Conservation (phyloP, 2,797 vertebrate genomes). For the Staurois parvus region DNA sequence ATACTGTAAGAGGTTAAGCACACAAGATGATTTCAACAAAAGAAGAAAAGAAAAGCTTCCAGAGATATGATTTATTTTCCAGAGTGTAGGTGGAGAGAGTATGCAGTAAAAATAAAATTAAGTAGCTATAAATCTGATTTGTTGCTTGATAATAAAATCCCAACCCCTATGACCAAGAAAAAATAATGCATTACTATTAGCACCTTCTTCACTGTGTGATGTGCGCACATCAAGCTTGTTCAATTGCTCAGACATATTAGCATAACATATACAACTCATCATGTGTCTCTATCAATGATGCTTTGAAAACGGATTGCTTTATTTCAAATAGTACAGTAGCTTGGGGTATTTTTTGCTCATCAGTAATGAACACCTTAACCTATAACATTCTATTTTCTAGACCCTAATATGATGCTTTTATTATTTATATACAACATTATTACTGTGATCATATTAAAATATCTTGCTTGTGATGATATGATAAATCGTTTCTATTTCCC, state of each 20-base stretch:
- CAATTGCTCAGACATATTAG: neutral
- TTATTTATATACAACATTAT: neutral
- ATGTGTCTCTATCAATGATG: neutral
- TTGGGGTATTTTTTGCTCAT: neutral
- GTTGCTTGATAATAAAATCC: neutral
- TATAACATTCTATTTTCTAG: neutral
- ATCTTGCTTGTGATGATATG: neutral
- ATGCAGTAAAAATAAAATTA: constrained; percentile 33
- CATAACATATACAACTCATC: neutral
- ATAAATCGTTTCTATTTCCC: neutral
- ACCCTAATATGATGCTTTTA: neutral
- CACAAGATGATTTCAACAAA: neutral
- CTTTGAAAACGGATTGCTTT: neutral
- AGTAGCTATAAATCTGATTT: neutral
- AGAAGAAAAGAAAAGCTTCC: neutral
- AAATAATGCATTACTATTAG: neutral
- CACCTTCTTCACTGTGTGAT: neutral
- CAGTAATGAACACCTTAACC: neutral
- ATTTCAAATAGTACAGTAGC: neutral
- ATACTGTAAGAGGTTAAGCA: neutral
- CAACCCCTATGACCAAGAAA: neutral
- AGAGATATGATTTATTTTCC: neutral
- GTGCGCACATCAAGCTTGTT: neutral
- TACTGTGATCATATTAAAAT: neutral
- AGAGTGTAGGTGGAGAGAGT: neutral